Base-by-base conservation (phyloP, 2,888 invertebrate genomes). In the Callosobruchus maculatus region DNA sequence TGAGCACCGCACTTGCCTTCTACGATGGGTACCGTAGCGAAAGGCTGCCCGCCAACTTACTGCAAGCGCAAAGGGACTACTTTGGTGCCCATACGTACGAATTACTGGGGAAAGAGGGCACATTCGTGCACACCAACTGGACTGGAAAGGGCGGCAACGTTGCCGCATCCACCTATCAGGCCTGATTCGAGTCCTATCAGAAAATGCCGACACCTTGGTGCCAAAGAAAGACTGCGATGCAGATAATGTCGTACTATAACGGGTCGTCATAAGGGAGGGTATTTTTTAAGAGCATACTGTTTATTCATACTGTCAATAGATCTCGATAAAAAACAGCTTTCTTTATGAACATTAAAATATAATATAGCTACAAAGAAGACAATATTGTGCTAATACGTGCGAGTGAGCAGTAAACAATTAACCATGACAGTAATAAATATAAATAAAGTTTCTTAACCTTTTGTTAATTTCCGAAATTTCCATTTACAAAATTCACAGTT, bases 31-130 rank as follows among this genome's bases (percentile, higher is more conserved):
- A 97, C 87, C 91, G 98, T 73, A 91, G 94, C 0, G 93, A 90
- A 68, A 89, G 92, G 72, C 89, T 99, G 71, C 99, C 99, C 0
- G 99, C 99, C 5, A 99, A 99, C 88, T 89, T 99, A 74, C 89
- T 99, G 74, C 99, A 99, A 90, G 94, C 99, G 0, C 98, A 98
- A 86, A 90, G 99, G 67, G 99, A 99, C 87, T 99, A 97, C 86
- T 99, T 99, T 84, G 99, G 99, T 0, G 99, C 99, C 0, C 99
- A 99, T 87, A 99, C 99, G 0, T 99, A 99, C 84, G 98, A 99
- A 88, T 87, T 98, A 73, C 87, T 97, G 73, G 90, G 90, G 3
- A 89, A 94, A 77, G 98, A 98, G 70, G 98, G 98, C 2, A 91
- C 91, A 80, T 98, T 94, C 85, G 91, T 96, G 2, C 99, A 99